phyloP scores from a whole-genome alignment of 2,797 vertebrate genomes.

The Sylvia borin region DNA sequence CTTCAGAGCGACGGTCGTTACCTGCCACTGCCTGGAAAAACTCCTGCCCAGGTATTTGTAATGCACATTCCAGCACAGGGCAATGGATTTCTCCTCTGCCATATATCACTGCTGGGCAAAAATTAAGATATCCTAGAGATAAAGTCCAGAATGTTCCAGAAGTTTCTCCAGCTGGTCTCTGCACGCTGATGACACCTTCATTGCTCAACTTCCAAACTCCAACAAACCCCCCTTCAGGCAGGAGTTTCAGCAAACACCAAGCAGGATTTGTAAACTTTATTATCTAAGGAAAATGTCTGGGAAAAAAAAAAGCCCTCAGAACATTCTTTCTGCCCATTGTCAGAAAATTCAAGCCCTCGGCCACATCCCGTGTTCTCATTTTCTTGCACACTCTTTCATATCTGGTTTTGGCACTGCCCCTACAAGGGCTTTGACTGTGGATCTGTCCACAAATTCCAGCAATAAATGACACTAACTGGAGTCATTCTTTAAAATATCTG shows the following conservation, averaged over 20 bases:
- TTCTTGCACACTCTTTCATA: not conserved
- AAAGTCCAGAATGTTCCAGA: not conserved
- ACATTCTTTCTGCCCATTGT: conserved; percentile 4
- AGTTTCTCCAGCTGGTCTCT: not conserved
- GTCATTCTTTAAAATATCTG: conserved; percentile 38
- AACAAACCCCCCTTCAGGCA: not conserved
- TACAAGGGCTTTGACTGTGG: not conserved
- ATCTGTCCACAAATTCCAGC: conserved; percentile 23
- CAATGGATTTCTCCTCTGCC: not conserved
- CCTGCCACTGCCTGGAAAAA: not conserved
- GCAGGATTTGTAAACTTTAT: not conserved
- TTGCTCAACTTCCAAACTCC: not conserved
- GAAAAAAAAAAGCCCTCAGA: not conserved
- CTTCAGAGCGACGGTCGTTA: fast-evolving
- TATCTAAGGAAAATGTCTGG: not conserved
- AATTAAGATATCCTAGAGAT: not conserved
- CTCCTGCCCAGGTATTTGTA: not conserved
- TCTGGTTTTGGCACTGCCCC: conserved; percentile 40
- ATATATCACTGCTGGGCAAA: not conserved
- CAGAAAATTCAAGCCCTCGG: not conserved
- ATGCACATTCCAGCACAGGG: not conserved
- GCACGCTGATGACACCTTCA: not conserved
- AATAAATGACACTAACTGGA: conserved; percentile 31
- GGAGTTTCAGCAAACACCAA: not conserved
- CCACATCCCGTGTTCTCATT: not conserved